These are phyloP conservation scores for Ameiurus melas DNA, from an alignment of 2,113 vertebrate genomes.

Conservation along the genomic window DNA sequence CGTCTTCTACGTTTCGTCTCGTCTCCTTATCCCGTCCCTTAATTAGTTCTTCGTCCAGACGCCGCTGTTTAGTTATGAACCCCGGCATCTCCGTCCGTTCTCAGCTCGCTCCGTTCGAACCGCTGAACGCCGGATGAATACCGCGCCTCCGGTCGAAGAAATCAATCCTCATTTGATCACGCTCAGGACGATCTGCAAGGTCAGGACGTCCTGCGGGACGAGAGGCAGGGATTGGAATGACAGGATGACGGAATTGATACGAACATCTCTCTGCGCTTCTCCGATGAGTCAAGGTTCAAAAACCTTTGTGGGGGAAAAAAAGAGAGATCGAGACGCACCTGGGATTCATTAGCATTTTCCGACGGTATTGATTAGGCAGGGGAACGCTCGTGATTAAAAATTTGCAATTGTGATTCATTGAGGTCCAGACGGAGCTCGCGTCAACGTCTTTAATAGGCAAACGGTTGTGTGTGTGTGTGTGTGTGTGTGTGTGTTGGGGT, in stretches of 20 bases:
- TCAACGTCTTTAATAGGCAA: not conserved
- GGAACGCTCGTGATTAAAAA: slow-evolving; percentile 15
- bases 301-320: not conserved
- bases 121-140: not conserved
- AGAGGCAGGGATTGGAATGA: not conserved
- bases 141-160: not conserved
- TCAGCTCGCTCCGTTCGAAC: not conserved
- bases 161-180: slow-evolving; percentile 22
- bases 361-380: not conserved
- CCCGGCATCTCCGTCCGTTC: not conserved
- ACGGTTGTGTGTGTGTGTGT: not conserved
- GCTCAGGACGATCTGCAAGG: slow-evolving; percentile 16
- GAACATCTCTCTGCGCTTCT: not conserved
- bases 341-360: slow-evolving; percentile 18
- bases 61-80: not conserved
- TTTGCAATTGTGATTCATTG: slow-evolving; percentile 8
- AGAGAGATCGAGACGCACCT: not conserved
- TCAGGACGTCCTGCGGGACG: slow-evolving; percentile 10
- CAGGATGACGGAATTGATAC: not conserved
- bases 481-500: no score
- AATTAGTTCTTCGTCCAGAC: not conserved
- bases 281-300: not conserved
- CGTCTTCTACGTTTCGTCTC: not conserved
- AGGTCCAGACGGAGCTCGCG: not conserved
- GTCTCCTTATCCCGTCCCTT: not conserved